Base-by-base conservation (phyloP, 2,888 invertebrate species). In the Exephanes ischioxanthus region DNA sequence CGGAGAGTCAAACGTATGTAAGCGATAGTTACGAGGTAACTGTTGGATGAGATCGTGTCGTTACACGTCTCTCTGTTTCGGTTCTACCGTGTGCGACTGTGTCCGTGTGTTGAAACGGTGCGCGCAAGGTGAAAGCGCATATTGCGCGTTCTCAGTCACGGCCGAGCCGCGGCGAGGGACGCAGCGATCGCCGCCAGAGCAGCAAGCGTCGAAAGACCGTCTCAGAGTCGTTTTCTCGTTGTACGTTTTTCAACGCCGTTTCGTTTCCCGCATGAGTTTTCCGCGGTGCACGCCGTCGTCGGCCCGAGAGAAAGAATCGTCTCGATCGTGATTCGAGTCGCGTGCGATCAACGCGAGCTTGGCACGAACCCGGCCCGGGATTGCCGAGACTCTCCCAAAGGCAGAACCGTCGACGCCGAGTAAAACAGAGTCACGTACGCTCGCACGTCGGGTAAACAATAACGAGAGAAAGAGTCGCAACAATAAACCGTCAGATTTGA, bases 121-220 rank as follows among this genome's bases (percentile, higher is more conserved):
- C 58, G 68, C 83, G 89, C 90, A 91, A 92, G 92, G 93, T 93
- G 93, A 93, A 93, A 93, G 93, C 93, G 91, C 90, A 90, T 91
- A 90, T 91, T 90, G 91, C 91, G 91, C 91, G 91, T 91, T 90
- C 89, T 90, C 92, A 94, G 94, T 94, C 93, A 93, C 93, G 93
- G 93, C 92, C 92, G 94, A 92, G 90, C 91, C 93, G 91, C 90
- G 88, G 90, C 89, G 88, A 90, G 89, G 90, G 85, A 89, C 90
- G 89, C 90, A 87, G 79, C 71, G 63, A 71, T 45, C 73, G 76
- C 58, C 61, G 79, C 79, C 11, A 14, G 22, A 77, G 30, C 66
- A 66, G 48, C 26, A 55, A 67, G 41, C 79, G 22, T 61, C 48
- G 30, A 48, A 14, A 63, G 3, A 26, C 48, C 7, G 4, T 26